phyloP scores from a whole-genome alignment of 2,113 vertebrate species.

The Tympanuchus pallidicinctus region DNA sequence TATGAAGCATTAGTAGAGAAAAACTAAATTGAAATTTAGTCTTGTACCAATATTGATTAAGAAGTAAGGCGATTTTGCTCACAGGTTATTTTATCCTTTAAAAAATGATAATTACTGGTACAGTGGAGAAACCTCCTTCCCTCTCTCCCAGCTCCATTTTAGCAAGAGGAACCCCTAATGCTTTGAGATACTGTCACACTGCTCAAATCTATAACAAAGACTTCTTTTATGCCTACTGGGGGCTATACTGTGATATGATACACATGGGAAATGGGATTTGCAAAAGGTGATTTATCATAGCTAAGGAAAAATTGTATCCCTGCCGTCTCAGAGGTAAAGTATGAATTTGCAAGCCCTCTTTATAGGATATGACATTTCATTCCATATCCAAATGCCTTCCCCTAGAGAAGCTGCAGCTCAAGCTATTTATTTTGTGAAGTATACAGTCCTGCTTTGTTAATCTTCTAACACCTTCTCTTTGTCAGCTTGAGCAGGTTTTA shows the following conservation, averaged over 20 bases:
- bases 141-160: not conserved
- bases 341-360: not conserved
- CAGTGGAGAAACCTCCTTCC: not conserved
- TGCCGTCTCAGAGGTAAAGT: not conserved
- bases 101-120: not conserved
- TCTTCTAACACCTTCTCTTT: constrained; percentile 2
- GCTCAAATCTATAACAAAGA: not conserved
- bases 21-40: not conserved
- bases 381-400: not conserved
- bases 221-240: not conserved
- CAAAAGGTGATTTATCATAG: not conserved
- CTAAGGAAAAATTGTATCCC: not conserved
- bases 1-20: not conserved
- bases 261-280: not conserved
- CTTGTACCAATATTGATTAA: not conserved
- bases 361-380: not conserved
- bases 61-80: not conserved
- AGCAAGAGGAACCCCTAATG: not conserved
- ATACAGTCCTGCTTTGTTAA: not conserved
- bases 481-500: constrained; percentile 91
- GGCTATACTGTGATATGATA: not conserved
- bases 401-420: not conserved
- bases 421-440: not conserved
- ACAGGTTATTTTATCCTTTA: not conserved
- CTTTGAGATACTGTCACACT: not conserved